These are phyloP conservation scores for Drosophila birchii DNA, from an alignment of 2,888 invertebrate genomes.

Conservation along the genomic window DNA sequence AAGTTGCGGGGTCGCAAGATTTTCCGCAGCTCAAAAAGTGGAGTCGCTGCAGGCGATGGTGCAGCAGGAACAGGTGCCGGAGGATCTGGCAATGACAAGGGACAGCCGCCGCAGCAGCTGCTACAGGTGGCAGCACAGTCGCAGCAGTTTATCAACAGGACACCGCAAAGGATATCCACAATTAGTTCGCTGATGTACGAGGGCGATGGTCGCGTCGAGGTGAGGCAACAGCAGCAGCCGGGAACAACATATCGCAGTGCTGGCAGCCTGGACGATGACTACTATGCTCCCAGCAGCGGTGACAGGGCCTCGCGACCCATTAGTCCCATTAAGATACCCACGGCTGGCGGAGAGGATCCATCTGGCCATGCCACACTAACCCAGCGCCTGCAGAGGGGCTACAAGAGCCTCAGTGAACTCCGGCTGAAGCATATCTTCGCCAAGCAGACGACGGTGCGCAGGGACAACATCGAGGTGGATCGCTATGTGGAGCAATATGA, in stretches of 20 bases:
- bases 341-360: conserved; percentile 9
- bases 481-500: conserved; percentile 80
- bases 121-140: conserved; percentile 40
- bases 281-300: conserved; percentile 62
- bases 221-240: conserved; percentile 16
- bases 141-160: conserved; percentile 79
- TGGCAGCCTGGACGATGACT: conserved; percentile 79
- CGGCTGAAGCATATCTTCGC: conserved; percentile 81
- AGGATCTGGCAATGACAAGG: conserved; percentile 3
- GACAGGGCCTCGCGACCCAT: conserved; percentile 62
- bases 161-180: conserved; percentile 83
- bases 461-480: conserved; percentile 81
- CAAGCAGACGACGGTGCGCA: conserved; percentile 79
- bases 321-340: conserved; percentile 61
- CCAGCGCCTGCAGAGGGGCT: conserved; percentile 80
- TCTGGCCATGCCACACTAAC: conserved; percentile 60
- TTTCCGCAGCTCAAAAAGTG: conserved; percentile 72
- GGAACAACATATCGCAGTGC: conserved; percentile 78
- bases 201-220: conserved; percentile 26
- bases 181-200: conserved; percentile 82
- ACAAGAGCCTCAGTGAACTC: conserved; percentile 82
- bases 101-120: conserved; percentile 7
- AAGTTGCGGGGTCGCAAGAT: conserved; percentile 82
- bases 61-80: conserved; percentile 22
- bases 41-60: neutral